Evolutionary conservation across 35 echinoderm and acorn worm genomes (phyloP), one percentile per base, ranked within the genome.

Genomic region (Lytechinus variegatus): DNA sequence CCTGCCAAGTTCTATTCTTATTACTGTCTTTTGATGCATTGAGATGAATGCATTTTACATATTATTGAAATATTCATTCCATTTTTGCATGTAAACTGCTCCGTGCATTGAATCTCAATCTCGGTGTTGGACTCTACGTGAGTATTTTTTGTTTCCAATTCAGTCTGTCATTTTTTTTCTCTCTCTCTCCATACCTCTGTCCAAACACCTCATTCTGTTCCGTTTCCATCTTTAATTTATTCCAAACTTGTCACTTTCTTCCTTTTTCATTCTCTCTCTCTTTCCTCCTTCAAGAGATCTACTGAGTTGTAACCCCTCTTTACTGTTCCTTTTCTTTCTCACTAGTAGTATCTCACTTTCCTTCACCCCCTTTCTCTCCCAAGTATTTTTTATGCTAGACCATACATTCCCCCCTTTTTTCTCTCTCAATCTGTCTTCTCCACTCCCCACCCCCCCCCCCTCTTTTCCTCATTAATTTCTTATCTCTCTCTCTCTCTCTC

Each of bases 41-140:
- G 19, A 79, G 13, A 79, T 79, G 66, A 79, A 79, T 79, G 66
- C 16, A 16, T 79, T 79, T 16, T 79, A 19, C 66, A 79, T 79
- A 79, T 79, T 79, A n/a, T n/a, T 79, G 66, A 79, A 79, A 79
- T n/a, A 79, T 16, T 79, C 66, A 79, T 79, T 79, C 66, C 66
- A 79, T 79, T 79, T 44, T n/a, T 79, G 66, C 66, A n/a, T n/a
- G 66, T 79, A 3, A n/a, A 44, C 33, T 79, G 19, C 21, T 79
- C 66, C 8, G 19, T 24, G 66, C 19, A 79, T 79, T 79, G 19
- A 24, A 16, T 79, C 66, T 79, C n/a, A 6, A n/a, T 79, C 66
- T 79, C 66, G n/a, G 19, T 79, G 16, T 79, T 24, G 19, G 6
- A 79, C 6, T 79, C 14, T 4, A n/a, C 66, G 4, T 58, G 5